phyloP scores from a whole-genome alignment of 1,140 invertebrate species.

The Neuroterus valhalla region DNA sequence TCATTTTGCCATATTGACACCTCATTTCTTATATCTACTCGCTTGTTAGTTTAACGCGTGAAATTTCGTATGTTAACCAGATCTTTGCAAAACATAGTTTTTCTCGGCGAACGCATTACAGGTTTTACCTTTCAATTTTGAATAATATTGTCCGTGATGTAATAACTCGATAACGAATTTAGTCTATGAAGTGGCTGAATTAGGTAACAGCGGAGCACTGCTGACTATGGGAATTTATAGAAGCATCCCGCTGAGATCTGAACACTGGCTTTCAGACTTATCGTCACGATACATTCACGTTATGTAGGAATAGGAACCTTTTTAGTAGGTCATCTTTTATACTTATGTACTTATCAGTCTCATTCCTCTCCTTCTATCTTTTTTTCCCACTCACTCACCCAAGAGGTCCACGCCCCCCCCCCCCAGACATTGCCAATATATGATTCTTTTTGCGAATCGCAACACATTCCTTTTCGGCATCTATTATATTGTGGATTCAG shows the following conservation, averaged over 20 bases:
- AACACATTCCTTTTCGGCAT: background rate
- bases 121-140: background rate
- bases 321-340: constrained; percentile 8
- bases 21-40: too few relatives aligned
- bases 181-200: constrained; percentile 11
- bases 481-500: background rate
- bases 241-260: constrained; percentile 30
- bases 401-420: background rate
- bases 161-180: constrained; percentile 29
- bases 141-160: constrained; percentile 8
- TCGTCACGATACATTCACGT: constrained; percentile 21
- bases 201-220: constrained; percentile 18
- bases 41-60: too few relatives aligned
- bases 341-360: constrained; percentile 29
- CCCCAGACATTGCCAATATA: constrained; percentile 3
- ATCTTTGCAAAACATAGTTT: background rate
- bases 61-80: background rate
- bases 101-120: background rate
- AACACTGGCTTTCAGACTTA: constrained; percentile 8
- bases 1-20: too few relatives aligned
- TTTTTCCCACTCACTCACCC: constrained; percentile 14
- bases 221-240: constrained; percentile 24
- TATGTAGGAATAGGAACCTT: constrained; percentile 6
- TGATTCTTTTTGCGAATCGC: constrained; percentile 1
- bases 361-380: background rate